A percentile compares a stretch with the other conserved stretches of the same genome.
Conservation (phyloP, 1,140 invertebrate genomes). For the Aphidius ervi region DNA sequence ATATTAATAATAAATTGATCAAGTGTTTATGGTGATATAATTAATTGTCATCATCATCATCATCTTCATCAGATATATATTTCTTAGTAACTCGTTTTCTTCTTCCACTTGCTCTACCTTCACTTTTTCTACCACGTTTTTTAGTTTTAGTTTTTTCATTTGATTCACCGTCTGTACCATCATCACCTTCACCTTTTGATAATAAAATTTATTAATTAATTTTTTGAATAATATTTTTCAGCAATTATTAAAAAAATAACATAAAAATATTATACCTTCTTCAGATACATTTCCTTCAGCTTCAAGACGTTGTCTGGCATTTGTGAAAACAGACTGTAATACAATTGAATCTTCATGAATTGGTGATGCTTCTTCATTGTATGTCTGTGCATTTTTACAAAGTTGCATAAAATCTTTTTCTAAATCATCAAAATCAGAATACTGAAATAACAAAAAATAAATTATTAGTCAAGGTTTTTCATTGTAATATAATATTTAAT, state of each 20-base stretch:
- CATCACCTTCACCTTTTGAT: slow-evolving; percentile 44
- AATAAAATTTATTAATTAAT: background rate
- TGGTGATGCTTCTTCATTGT: slow-evolving; percentile 92
- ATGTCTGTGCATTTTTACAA: slow-evolving; percentile 95
- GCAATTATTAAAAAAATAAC: slow-evolving; percentile 17
- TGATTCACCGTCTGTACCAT: slow-evolving; percentile 56
- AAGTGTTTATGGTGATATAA: too few relatives aligned
- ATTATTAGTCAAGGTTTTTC: background rate
- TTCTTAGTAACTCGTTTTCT: slow-evolving; percentile 65
- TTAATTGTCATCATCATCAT: slow-evolving; percentile 56
- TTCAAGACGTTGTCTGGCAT: slow-evolving; percentile 68
- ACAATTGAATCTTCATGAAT: slow-evolving; percentile 96
- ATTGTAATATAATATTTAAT: background rate
- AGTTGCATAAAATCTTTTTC: slow-evolving; percentile 90
- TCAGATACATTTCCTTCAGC: slow-evolving; percentile 57
- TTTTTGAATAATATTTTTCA: slow-evolving; percentile 1
- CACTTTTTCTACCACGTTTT: slow-evolving; percentile 52
- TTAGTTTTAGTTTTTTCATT: slow-evolving; percentile 65
- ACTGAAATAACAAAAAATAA: slow-evolving; percentile 54
- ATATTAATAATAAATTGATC: too few relatives aligned
- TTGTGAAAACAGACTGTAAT: slow-evolving; percentile 79
- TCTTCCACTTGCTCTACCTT: slow-evolving; percentile 48
- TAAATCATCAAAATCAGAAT: slow-evolving; percentile 81
- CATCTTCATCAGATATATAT: slow-evolving; percentile 73
- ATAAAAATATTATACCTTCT: slow-evolving; percentile 36